Evolutionary conservation across 92 coral and sea anemone species (phyloP).

Genomic region (Plumapathes pennacea): DNA sequence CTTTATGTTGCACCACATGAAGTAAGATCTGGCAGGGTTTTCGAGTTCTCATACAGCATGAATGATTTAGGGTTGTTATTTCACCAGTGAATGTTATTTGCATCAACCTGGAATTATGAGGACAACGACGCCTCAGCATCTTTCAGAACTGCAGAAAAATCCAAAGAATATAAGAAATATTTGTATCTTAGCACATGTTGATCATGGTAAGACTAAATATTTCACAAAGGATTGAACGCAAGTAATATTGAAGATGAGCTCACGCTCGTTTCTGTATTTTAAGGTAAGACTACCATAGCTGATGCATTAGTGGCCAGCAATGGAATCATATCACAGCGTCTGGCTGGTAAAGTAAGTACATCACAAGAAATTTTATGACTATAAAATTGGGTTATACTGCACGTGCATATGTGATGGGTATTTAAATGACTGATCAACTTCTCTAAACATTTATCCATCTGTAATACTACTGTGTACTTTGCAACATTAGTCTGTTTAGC

Average conservation of each 20-base stretch:
- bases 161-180: conserved; percentile 91
- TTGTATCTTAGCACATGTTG: conserved; percentile 97
- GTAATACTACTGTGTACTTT: too few relatives aligned
- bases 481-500: too few relatives aligned
- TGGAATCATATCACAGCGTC: conserved; percentile 91
- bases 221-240: not conserved
- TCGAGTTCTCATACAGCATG: not conserved
- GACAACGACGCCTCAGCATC: conserved; percentile 58
- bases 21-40: conserved; percentile 32
- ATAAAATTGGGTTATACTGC: not conserved
- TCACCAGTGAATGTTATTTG: not conserved
- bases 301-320: conserved; percentile 98
- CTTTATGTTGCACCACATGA: conserved; percentile 70
- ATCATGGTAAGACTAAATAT: conserved; percentile 70
- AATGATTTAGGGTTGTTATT: not conserved
- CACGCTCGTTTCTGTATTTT: not conserved
- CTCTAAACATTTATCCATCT: too few relatives aligned
- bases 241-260: not conserved
- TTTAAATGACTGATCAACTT: too few relatives aligned
- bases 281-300: conserved; percentile 95
- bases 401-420: too few relatives aligned
- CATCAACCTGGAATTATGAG: conserved; percentile 64
- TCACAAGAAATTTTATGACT: not conserved
- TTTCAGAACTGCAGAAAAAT: conserved; percentile 80
- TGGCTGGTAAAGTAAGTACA: conserved; percentile 84